These are phyloP conservation scores for Lampris megalopsis DNA, from an alignment of 2,113 vertebrate species.

Conservation along the genomic window DNA sequence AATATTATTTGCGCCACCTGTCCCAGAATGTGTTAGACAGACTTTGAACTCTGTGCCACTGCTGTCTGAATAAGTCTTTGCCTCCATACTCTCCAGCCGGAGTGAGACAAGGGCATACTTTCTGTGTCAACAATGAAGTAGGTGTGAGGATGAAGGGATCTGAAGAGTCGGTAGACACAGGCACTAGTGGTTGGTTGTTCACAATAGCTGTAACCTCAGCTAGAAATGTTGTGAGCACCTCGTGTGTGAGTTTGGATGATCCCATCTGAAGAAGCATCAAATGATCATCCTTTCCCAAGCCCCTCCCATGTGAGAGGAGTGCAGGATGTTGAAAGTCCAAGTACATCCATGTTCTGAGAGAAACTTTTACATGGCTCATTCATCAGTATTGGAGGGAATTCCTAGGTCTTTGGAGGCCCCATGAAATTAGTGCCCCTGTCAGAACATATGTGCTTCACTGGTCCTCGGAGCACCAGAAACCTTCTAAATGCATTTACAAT, in stretches of 20 bases:
- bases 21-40: too few species aligned
- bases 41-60: too few species aligned
- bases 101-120: background rate
- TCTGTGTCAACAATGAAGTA: too few species aligned
- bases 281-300: background rate
- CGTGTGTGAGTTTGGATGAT: background rate
- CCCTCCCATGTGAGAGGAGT: too few species aligned
- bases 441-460: background rate
- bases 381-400: background rate
- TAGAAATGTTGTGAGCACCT: background rate
- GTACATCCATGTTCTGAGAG: background rate
- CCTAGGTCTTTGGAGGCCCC: background rate
- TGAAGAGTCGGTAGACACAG: background rate
- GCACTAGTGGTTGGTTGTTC: background rate
- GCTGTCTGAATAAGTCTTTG: background rate
- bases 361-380: background rate
- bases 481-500: background rate
- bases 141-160: background rate
- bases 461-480: background rate
- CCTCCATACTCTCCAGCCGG: background rate
- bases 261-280: background rate
- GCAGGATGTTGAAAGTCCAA: background rate
- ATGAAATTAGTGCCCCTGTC: background rate
- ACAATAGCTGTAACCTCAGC: background rate
- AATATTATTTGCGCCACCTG: background rate